Evolutionary conservation across 2,797 vertebrate genomes (phyloP).

Genomic region (Jordanella pulchra): DNA sequence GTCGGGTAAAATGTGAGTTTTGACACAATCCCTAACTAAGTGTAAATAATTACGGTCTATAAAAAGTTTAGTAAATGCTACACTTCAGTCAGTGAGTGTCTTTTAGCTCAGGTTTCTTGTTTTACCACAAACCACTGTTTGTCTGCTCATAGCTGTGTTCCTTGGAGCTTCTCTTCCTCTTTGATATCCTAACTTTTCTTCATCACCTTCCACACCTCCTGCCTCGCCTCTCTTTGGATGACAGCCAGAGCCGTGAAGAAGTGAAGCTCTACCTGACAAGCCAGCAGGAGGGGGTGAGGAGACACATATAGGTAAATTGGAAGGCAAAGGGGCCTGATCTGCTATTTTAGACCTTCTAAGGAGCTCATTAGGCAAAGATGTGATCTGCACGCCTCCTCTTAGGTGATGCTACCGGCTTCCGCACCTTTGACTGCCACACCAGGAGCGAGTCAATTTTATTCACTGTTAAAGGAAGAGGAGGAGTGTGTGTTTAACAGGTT

Average conservation of each 20-base stretch:
- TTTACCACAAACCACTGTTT: neutral
- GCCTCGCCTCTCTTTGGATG: slow-evolving; percentile 34
- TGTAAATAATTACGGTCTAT: neutral
- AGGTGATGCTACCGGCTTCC: slow-evolving; percentile 69
- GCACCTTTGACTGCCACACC: slow-evolving; percentile 62
- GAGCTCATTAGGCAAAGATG: slow-evolving; percentile 88
- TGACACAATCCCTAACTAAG: neutral
- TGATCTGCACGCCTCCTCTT: slow-evolving; percentile 79
- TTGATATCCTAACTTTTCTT: slow-evolving; percentile 19
- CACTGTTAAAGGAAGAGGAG: slow-evolving; percentile 75
- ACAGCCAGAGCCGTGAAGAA: slow-evolving; percentile 77
- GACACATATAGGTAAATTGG: slow-evolving; percentile 36
- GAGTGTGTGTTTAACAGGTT: slow-evolving; percentile 48
- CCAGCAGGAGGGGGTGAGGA: slow-evolving; percentile 24
- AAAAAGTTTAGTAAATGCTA: neutral
- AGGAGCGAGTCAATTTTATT: slow-evolving; percentile 76
- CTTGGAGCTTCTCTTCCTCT: neutral
- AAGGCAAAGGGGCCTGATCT: slow-evolving; percentile 30
- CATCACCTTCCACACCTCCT: slow-evolving; percentile 13
- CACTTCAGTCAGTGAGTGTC: neutral
- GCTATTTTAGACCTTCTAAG: slow-evolving; percentile 84
- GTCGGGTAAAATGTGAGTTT: neutral
- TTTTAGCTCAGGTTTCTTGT: neutral
- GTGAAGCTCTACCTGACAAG: slow-evolving; percentile 83
- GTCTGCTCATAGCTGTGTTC: neutral